Base-by-base conservation (phyloP, 2,888 invertebrate genomes). In the Epinotia nisella region DNA sequence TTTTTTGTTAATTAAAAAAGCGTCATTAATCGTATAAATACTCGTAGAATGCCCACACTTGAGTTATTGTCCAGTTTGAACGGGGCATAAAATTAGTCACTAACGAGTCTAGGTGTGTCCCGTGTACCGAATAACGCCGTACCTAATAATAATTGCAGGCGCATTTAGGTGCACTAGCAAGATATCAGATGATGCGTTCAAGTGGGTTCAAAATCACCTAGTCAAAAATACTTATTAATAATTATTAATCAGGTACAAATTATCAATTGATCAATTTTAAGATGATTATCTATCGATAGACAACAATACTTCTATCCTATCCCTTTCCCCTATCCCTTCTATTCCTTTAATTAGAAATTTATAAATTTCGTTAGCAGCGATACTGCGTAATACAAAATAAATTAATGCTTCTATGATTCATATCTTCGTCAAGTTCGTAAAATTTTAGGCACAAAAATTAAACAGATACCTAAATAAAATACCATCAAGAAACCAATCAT, bases 51-150 rank as follows among this genome's bases (percentile, higher is more conserved):
- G 49, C 35, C 35, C 35, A 15, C 24, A 13, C n/a, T 39, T n/a
- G 41, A 49, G 45, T 17, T 49, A 35, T 13, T n/a, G 62, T 49
- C 35, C 61, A 49, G 67, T 51, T 80, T 80, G 82, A 91, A 88
- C 89, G 87, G 81, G 82, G 90, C 92, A 88, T 83, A 83, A 88
- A 85, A 87, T 88, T 86, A 88, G 85, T 85, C 85, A 84, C 87
- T 91, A 92, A 91, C 92, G 87, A 90, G 90, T 89, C 85, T 89
- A 90, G 92, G 92, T 90, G 92, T 91, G 92, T 91, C 90, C 86
- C 83, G 82, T 89, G 90, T 85, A 91, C 92, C 90, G 90, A 89
- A 92, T 91, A 90, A 87, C 87, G 83, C 82, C 75, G 82, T 85
- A 35, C 9, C 35, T 35, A 83, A 87, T 87, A 87, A 90, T 91